These are phyloP conservation scores for Apostichopus californicus DNA, from an alignment of 35 echinoderm and acorn worm genomes.

Conservation along the genomic window DNA sequence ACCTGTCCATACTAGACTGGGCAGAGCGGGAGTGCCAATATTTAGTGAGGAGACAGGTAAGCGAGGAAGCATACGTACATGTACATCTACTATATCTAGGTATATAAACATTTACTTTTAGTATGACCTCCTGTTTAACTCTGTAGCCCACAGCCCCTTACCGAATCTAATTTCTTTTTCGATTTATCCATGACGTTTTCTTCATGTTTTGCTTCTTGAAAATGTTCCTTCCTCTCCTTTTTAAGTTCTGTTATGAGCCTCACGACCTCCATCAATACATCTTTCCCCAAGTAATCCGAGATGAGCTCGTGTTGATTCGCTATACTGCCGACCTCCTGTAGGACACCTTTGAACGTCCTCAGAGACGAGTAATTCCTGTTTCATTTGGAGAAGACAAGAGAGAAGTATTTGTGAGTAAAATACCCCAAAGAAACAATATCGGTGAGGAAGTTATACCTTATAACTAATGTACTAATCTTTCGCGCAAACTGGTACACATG, in stretches of 20 bases:
- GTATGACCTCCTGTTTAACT: too few species aligned
- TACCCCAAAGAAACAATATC: too few species aligned
- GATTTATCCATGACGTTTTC: slow-evolving; percentile 71
- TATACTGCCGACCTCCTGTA: slow-evolving; percentile 75
- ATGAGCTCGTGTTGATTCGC: slow-evolving; percentile 90
- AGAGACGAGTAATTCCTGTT: slow-evolving; percentile 63
- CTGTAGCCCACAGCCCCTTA: slow-evolving; percentile 19
- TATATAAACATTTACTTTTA: too few species aligned
- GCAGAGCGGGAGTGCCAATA: too few species aligned
- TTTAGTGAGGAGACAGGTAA: too few species aligned
- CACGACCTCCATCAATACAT: slow-evolving; percentile 78
- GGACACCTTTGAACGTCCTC: slow-evolving; percentile 62
- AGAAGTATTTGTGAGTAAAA: background rate
- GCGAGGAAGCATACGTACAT: too few species aligned
- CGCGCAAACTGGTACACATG: too few species aligned
- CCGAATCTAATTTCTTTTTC: slow-evolving; percentile 78
- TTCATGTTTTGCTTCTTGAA: slow-evolving; percentile 70
- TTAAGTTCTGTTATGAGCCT: slow-evolving; percentile 62
- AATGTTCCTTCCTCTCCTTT: slow-evolving; percentile 74
- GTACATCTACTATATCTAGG: too few species aligned
- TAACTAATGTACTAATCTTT: too few species aligned
- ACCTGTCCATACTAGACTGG: too few species aligned
- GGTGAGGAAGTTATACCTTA: too few species aligned
- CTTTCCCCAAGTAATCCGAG: slow-evolving; percentile 53
- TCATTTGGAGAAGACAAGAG: background rate